These are phyloP conservation scores for Venturia canescens DNA, from an alignment of 1,140 invertebrate species.

Conservation along the genomic window DNA sequence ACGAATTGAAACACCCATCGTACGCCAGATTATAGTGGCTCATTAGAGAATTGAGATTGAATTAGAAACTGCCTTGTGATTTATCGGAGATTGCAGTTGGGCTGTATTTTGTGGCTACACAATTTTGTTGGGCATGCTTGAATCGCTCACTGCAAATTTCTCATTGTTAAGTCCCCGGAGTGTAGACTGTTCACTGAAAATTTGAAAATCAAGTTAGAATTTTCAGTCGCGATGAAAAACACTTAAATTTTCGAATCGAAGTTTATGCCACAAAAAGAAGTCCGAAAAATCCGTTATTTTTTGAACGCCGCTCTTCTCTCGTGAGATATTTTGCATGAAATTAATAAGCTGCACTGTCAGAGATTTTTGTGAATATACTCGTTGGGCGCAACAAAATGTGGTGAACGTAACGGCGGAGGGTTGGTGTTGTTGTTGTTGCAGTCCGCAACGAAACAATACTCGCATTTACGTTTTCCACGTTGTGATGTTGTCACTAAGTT, in stretches of 20 bases:
- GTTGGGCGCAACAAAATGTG: not conserved
- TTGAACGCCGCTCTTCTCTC: not conserved
- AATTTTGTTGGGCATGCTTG: not conserved
- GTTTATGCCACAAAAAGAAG: not conserved
- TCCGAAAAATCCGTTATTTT: not conserved
- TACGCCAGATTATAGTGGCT: no score
- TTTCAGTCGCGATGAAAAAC: no score
- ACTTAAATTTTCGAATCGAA: not conserved
- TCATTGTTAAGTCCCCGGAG: no score
- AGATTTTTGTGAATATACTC: conserved; percentile 27
- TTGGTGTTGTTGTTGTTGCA: conserved; percentile 9
- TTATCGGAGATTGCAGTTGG: no score
- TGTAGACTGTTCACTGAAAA: no score
- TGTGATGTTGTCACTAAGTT: not conserved
- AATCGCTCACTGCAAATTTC: no score
- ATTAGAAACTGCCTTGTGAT: no score
- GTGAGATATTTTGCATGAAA: conserved; percentile 26
- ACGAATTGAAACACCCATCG: no score
- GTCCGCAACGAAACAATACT: not conserved
- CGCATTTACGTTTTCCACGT: not conserved
- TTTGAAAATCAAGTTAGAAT: no score
- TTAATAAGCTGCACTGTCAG: conserved; percentile 4
- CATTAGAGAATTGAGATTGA: no score
- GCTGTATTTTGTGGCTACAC: no score
- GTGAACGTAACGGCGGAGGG: not conserved